Evolutionary conservation across 2,797 vertebrate species (phyloP).

Genomic region (Uromys caudimaculatus): DNA sequence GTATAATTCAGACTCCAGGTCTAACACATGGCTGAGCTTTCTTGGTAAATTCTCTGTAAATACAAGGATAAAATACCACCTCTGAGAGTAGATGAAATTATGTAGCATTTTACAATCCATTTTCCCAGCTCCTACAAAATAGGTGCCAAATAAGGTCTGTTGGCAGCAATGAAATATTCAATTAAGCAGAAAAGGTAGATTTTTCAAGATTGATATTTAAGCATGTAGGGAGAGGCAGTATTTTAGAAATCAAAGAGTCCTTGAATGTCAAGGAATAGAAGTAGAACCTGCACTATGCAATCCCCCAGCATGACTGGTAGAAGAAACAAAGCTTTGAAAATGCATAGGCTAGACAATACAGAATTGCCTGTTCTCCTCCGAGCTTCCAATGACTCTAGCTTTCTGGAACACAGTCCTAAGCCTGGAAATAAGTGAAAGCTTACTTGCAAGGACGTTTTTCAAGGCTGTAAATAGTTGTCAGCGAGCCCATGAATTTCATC

Average conservation of each 20-base stretch:
- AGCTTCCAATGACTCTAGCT: constrained; percentile 26
- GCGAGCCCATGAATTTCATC: not conserved
- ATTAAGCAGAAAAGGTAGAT: constrained; percentile 41
- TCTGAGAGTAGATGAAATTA: constrained; percentile 33
- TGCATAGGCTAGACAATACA: not conserved
- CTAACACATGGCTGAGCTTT: constrained; percentile 37
- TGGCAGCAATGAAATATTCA: constrained; percentile 30
- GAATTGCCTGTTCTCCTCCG: constrained; percentile 12
- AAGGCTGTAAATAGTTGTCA: constrained; percentile 28
- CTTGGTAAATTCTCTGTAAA: constrained; percentile 13
- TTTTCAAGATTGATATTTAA: constrained; percentile 45
- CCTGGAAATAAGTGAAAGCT: constrained; percentile 2
- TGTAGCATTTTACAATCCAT: constrained; percentile 50
- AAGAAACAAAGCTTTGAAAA: constrained; percentile 51
- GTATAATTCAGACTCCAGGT: constrained; percentile 18
- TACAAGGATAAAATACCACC: not conserved
- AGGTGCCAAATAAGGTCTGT: constrained; percentile 37
- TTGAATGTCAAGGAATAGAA: constrained; percentile 26
- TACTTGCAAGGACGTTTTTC: constrained; percentile 36
- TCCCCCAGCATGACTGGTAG: not conserved
- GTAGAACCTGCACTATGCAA: not conserved
- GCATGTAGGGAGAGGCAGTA: not conserved
- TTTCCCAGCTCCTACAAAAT: constrained; percentile 50
- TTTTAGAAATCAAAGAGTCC: constrained; percentile 42
- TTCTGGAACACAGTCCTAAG: constrained; percentile 39